Conservation (phyloP, 2,113 vertebrate species). For the Gallinago media region DNA sequence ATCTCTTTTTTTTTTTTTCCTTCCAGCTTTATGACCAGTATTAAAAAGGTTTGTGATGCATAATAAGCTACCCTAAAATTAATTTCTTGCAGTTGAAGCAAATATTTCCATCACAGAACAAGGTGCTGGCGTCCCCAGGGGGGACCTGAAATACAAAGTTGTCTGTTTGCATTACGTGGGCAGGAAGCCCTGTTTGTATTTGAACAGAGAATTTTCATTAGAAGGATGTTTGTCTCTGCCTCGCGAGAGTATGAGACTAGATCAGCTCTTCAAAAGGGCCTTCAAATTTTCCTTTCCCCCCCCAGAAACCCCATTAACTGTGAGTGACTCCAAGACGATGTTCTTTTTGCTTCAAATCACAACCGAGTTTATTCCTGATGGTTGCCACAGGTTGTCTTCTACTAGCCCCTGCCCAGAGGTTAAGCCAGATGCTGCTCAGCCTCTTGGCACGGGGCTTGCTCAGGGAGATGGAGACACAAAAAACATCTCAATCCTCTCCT, state of each 20-base stretch:
- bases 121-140: neutral
- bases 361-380: neutral
- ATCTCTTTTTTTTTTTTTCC: neutral
- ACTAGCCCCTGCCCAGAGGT: neutral
- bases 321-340: rapidly evolving
- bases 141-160: neutral
- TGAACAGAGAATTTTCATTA: neutral
- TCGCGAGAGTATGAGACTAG: neutral
- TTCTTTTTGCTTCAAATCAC: neutral
- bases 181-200: neutral
- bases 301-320: neutral
- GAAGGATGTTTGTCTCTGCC: neutral
- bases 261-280: neutral
- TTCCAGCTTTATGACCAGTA: neutral
- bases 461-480: neutral
- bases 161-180: neutral
- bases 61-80: conserved; percentile 13
- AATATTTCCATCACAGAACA: neutral
- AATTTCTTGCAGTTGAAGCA: conserved; percentile 2
- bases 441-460: rapidly evolving
- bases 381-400: neutral
- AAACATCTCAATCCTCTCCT: rapidly evolving
- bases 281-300: neutral
- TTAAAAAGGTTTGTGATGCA: neutral
- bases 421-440: neutral